Conservation (phyloP, 2,888 invertebrate species). For the Sicus ferrugineus region DNA sequence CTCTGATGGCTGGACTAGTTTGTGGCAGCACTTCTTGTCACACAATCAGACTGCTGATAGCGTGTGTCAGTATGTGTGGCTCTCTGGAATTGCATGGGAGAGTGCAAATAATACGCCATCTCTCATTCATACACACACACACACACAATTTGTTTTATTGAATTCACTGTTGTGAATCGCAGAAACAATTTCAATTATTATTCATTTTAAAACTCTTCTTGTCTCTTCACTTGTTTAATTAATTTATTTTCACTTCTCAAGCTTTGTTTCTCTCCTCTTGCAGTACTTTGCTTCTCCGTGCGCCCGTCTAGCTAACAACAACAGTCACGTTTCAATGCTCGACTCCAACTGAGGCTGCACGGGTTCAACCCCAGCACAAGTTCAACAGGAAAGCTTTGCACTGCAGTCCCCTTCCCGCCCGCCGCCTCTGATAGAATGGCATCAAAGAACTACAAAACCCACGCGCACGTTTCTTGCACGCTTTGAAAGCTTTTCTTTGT, state of each 20-base stretch:
- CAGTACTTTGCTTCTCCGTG: conserved; percentile 24
- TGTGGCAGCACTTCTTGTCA: too few relatives aligned
- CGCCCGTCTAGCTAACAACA: conserved; percentile 11
- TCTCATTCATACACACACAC: neutral
- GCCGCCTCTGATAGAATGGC: neutral
- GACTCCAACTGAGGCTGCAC: conserved; percentile 45
- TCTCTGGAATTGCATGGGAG: neutral
- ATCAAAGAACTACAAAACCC: conserved; percentile 5
- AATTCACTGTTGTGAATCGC: neutral
- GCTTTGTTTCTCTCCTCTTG: conserved; percentile 15
- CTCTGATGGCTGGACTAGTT: too few relatives aligned
- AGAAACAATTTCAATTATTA: neutral
- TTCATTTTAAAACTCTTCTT: neutral
- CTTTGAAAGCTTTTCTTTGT: neutral
- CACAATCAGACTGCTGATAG: neutral
- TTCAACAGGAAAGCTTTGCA: conserved; percentile 13
- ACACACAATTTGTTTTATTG: neutral
- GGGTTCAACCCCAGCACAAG: neutral
- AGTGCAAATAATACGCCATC: neutral
- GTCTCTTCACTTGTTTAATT: conserved; percentile 9
- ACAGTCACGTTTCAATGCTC: conserved; percentile 44
- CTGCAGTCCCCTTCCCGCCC: neutral
- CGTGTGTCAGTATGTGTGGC: neutral
- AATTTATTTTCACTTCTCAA: neutral
- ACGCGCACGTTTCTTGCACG: neutral